Conservation (phyloP, 2,113 vertebrate species). For the Cettia cetti region DNA sequence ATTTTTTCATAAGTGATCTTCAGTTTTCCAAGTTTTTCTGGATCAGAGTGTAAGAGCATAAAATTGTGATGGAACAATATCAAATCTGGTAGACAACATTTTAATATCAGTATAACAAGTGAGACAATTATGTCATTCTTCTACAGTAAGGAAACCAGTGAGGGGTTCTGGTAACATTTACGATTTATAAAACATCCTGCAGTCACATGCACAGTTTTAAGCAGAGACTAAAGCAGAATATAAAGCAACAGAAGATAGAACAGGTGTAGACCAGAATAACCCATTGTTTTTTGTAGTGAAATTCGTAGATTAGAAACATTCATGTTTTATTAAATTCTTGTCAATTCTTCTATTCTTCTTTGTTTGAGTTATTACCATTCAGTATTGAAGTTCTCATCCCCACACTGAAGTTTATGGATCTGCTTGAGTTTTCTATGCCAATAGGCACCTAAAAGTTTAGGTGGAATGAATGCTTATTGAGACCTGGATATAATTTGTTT, state of each 20-base stretch:
- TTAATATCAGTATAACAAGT: not conserved
- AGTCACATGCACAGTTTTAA: not conserved
- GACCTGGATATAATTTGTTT: not conserved
- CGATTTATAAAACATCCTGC: not conserved
- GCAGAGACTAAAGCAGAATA: not conserved
- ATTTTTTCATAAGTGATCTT: not conserved
- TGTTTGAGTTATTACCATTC: not conserved
- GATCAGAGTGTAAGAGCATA: not conserved
- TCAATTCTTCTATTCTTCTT: not conserved
- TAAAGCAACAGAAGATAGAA: not conserved
- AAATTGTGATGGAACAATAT: not conserved
- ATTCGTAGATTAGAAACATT: not conserved
- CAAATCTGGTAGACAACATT: not conserved
- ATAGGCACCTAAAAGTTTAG: not conserved
- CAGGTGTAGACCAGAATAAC: not conserved
- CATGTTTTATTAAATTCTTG: not conserved
- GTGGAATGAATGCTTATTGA: not conserved
- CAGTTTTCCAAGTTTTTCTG: not conserved
- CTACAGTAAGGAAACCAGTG: not conserved
- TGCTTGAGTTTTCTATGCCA: not conserved
- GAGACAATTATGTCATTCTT: not conserved
- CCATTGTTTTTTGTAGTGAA: not conserved
- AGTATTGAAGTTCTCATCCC: not conserved
- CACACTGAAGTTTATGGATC: not conserved
- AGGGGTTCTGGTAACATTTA: not conserved